Evolutionary conservation across 2,113 vertebrate species (phyloP).

Genomic region (Platycercus adscitus): DNA sequence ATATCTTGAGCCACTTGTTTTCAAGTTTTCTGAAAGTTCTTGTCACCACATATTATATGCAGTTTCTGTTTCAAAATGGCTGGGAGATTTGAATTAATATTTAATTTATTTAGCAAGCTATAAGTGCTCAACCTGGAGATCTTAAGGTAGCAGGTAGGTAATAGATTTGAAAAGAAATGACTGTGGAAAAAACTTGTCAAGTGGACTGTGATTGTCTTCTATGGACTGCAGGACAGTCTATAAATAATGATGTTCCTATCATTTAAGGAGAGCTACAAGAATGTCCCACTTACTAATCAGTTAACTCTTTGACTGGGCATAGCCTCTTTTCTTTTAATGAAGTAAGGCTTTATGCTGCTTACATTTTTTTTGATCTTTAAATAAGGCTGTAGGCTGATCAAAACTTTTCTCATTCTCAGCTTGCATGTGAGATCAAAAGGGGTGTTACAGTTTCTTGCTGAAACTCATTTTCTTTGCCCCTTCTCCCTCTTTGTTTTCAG

Average conservation of each 20-base stretch:
- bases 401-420: conserved; percentile 23
- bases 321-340: conserved; percentile 15
- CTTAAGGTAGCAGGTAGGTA: background rate
- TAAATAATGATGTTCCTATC: background rate
- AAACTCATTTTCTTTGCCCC: background rate
- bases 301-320: conserved; percentile 9
- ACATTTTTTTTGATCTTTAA: conserved; percentile 41
- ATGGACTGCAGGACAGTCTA: background rate
- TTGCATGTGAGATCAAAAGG: conserved; percentile 43
- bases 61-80: background rate
- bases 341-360: background rate
- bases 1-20: background rate
- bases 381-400: background rate
- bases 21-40: background rate
- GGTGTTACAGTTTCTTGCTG: conserved; percentile 27
- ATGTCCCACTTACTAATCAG: background rate
- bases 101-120: background rate
- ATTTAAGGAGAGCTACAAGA: background rate
- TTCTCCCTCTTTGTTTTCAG: background rate
- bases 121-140: background rate
- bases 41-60: rapidly evolving
- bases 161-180: background rate
- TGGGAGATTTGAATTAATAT: background rate
- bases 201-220: background rate
- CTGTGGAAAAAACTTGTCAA: background rate